These are phyloP conservation scores for Apogon hyalosoma DNA, from an alignment of 2,797 vertebrate genomes.

Conservation along the genomic window DNA sequence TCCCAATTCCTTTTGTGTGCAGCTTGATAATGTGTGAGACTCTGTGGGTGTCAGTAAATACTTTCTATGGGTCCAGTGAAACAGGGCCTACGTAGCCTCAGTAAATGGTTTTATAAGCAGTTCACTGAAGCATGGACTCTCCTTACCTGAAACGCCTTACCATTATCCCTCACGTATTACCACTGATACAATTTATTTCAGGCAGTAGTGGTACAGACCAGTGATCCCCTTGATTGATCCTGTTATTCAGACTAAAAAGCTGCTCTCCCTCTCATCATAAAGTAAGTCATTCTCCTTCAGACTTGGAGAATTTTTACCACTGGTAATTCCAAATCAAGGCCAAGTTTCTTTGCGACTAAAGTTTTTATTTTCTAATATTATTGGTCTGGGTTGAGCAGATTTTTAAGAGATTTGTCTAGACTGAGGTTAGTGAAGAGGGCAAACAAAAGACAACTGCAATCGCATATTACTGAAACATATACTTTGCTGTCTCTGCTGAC, in stretches of 20 bases:
- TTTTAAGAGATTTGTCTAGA: constrained; percentile 48
- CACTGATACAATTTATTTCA: constrained; percentile 61
- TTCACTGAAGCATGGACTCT: constrained; percentile 50
- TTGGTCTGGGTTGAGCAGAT: constrained; percentile 25
- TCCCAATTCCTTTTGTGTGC: constrained; percentile 37
- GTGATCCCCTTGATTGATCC: constrained; percentile 47
- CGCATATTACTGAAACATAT: constrained; percentile 23
- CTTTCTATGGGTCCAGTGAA: constrained; percentile 43
- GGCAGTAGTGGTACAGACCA: constrained; percentile 46
- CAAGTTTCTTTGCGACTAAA: constrained; percentile 24
- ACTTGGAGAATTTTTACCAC: constrained; percentile 23
- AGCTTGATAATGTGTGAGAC: constrained; percentile 35
- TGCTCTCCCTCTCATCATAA: constrained; percentile 38
- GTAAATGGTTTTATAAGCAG: constrained; percentile 62
- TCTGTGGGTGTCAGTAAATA: constrained; percentile 51
- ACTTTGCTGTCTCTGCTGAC: constrained; percentile 33
- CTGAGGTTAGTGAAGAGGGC: constrained; percentile 34
- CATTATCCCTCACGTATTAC: constrained; percentile 61
- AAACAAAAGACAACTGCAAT: constrained; percentile 18
- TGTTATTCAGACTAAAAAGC: constrained; percentile 30
- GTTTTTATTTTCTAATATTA: constrained; percentile 24
- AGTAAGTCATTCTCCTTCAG: constrained; percentile 39
- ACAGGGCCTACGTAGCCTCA: constrained; percentile 43
- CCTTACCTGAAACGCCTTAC: constrained; percentile 45
- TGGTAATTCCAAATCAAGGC: constrained; percentile 44